Evolutionary conservation across 2,888 invertebrate genomes (phyloP), one percentile per base, ranked within the genome.

Genomic region (Trachelus tabidus): DNA sequence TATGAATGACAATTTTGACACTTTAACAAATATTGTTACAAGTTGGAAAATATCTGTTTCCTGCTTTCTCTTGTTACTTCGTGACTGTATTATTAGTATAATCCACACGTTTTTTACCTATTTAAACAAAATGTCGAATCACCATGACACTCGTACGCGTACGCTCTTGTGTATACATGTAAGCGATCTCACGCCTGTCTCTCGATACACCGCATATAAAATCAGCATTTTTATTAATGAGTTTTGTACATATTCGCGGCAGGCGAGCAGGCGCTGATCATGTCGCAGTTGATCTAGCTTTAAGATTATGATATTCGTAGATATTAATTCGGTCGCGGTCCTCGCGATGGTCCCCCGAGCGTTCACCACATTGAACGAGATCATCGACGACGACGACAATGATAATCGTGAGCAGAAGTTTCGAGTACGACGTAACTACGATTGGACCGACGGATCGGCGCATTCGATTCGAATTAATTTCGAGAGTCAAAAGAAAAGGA

Each of bases 291-390:
- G 82, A 83, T 83, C 79, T 85, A 85, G 84, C 83, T 84, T 83
- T 87, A 87, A 86, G 85, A 82, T 83, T 85, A 82, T 83, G 83
- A 83, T 86, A 85, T 84, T 85, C 83, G 79, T 86, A 84, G 85
- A 83, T 40, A 76, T 35, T 56, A 82, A 79, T 80, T 79, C 85
- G 69, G 80, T 83, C 81, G 76, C 82, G 81, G 82, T 84, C 81
- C 79, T 84, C 84, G 84, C 85, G 86, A 85, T 87, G 85, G 86
- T 86, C 86, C 85, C 81, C 77, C 81, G 78, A 81, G 81, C 79
- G 78, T 75, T 80, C 79, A 78, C 78, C 79, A 73, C 71, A 71
- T 73, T n/a, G 77, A 30, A 75, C 33, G 35, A 75, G 15, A 34
- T 33, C 31, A 71, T 23, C 33, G 34, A 9, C 12, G 71, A 40